Evolutionary conservation across 2,113 vertebrate genomes (phyloP).

Genomic region (Nothobranchius kuhntae): DNA sequence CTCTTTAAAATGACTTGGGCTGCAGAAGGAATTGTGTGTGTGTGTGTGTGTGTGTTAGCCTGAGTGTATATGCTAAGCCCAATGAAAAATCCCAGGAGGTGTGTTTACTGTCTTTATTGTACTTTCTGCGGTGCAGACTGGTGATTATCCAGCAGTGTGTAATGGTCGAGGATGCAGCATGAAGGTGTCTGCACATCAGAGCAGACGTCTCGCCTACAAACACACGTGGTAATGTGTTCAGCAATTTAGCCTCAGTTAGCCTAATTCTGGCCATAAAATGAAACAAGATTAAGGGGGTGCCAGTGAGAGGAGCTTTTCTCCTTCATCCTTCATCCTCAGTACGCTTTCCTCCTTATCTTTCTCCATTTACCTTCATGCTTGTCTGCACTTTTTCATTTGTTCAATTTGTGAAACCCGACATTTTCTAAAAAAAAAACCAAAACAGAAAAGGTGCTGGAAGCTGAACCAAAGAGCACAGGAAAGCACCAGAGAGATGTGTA

Average conservation of each 20-base stretch:
- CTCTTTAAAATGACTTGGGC: constrained; percentile 28
- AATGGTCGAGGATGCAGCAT: constrained; percentile 61
- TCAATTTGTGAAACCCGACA: constrained; percentile 52
- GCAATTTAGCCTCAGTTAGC: constrained; percentile 1
- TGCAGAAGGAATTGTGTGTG: constrained; percentile 11
- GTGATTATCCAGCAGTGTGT: constrained; percentile 57
- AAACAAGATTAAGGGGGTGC: neutral
- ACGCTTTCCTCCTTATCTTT: constrained; percentile 12
- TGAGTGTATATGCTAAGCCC: constrained; percentile 17
- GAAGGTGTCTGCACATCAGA: constrained; percentile 59
- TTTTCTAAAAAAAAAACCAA: constrained; percentile 28
- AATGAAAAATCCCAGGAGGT: constrained; percentile 25
- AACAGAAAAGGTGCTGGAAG: constrained; percentile 18
- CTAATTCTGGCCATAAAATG: neutral
- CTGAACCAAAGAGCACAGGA: constrained; percentile 43
- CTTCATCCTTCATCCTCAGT: neutral
- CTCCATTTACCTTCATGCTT: constrained; percentile 9
- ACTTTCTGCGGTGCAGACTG: constrained; percentile 50
- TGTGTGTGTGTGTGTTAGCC: neutral
- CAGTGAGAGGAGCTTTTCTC: neutral
- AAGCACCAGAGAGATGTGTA: constrained; percentile 52
- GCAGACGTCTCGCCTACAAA: constrained; percentile 38
- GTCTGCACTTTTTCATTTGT: constrained; percentile 27
- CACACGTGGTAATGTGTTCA: constrained; percentile 21
- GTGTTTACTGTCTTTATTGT: constrained; percentile 53